These are phyloP conservation scores for Cataglyphis rosenhaueri DNA, from an alignment of 2,888 invertebrate species.

Conservation along the genomic window DNA sequence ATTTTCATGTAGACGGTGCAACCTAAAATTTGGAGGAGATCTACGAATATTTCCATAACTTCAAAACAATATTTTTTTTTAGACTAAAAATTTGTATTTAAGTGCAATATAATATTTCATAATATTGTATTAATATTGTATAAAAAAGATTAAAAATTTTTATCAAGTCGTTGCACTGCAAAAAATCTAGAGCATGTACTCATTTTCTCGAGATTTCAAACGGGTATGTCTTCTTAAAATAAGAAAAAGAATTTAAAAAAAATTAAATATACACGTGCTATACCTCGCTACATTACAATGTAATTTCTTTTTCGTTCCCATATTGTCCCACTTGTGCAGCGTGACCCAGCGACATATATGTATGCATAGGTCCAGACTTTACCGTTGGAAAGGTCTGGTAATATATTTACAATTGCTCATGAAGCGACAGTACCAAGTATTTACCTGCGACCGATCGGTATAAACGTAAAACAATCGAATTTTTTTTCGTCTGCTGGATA, in stretches of 20 bases:
- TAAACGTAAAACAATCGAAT: constrained; percentile 34
- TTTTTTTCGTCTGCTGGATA: constrained; percentile 42
- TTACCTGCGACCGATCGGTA: background rate
- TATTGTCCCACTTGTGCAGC: background rate
- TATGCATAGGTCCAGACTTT: background rate
- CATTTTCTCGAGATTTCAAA: too few species aligned
- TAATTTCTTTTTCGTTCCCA: constrained; percentile 12
- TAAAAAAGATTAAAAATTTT: too few species aligned
- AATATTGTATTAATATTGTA: too few species aligned
- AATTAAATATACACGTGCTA: background rate
- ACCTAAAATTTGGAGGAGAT: too few species aligned
- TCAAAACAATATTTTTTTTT: too few species aligned
- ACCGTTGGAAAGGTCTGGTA: constrained; percentile 36
- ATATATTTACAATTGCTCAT: constrained; percentile 22
- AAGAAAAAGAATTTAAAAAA: background rate
- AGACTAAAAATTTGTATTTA: too few species aligned
- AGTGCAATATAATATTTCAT: too few species aligned
- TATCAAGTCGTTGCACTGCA: too few species aligned
- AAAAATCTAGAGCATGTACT: too few species aligned
- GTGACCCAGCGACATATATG: constrained; percentile 43
- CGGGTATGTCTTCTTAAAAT: too few species aligned
- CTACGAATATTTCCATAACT: too few species aligned
- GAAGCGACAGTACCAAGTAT: constrained; percentile 9
- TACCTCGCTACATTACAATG: background rate
- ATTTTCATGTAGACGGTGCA: too few species aligned